Base-by-base conservation (phyloP, 2,888 invertebrate species). In the Anticlea derivata region DNA sequence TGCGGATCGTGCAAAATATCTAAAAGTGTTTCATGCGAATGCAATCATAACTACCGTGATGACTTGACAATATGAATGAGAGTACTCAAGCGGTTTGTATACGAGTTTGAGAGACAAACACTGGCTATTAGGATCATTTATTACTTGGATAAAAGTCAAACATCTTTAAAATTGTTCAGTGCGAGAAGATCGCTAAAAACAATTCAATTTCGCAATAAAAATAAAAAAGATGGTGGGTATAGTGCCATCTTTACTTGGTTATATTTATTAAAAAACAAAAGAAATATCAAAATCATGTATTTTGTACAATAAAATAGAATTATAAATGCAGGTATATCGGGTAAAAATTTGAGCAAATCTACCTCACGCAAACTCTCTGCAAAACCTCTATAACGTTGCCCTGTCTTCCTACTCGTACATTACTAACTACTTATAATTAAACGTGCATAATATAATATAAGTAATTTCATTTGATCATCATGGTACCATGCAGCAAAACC, bases 1-100 rank as follows among this genome's bases (percentile, higher is more conserved):
- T 75, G 79, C 77, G 70, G 66, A 71, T 80, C 86, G 87, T 88
- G 87, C 87, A 85, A 65, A 48, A 73, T 73, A 73, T 73, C 76
- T 78, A 79, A 57, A 71, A 74, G 82, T 80, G 80, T 73, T 66
- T 73, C 81, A 83, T 83, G 82, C 82, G 78, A 82, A 83, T 85
- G 75, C 81, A 80, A 76, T 73, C 75, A 61, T 74, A 80, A 78
- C 86, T 87, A 88, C 83, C 80, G 86, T 86, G 86, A 80, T 70
- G 70, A 70, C 64, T 59, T 68, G 63, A 65, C 69, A 66, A 69
- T 65, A 75, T 71, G 67, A 65, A 60, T 62, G 57, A 56, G 53
- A 49, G 69, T 68, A 75, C 70, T 75, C 74, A 80, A 76, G 76
- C 79, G 63, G 73, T 67, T 66, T 63, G 59, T 65, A 48, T 40